These are phyloP conservation scores for Artibeus lituratus DNA, from an alignment of 2,797 vertebrate genomes.

Conservation along the genomic window DNA sequence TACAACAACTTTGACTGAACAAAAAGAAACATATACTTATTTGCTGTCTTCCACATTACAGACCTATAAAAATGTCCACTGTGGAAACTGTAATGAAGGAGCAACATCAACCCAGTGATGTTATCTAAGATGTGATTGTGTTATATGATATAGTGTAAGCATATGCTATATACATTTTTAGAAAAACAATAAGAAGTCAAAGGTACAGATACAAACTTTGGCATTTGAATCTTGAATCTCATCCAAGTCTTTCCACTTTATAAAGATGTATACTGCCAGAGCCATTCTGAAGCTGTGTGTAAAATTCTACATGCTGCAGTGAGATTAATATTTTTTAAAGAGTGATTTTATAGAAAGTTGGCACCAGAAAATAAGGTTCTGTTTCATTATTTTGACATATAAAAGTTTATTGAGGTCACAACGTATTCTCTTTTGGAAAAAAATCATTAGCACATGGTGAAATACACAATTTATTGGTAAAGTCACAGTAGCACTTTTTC, in stretches of 20 bases:
- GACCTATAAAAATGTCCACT: neutral
- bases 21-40: constrained; percentile 5
- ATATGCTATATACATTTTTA: neutral
- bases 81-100: neutral
- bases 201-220: constrained; percentile 71
- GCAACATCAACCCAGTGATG: neutral
- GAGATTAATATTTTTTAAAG: constrained; percentile 77
- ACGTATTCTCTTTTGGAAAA: constrained; percentile 74
- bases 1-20: neutral
- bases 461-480: constrained; percentile 76
- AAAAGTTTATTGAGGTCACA: constrained; percentile 79
- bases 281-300: constrained; percentile 75
- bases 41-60: constrained; percentile 17
- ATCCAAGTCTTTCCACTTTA: constrained; percentile 77
- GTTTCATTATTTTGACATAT: constrained; percentile 81
- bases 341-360: constrained; percentile 83
- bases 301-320: constrained; percentile 79
- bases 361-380: constrained; percentile 82
- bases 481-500: constrained; percentile 80
- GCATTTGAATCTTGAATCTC: constrained; percentile 63
- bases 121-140: neutral
- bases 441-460: constrained; percentile 81
- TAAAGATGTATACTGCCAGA: constrained; percentile 76
- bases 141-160: neutral
- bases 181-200: constrained; percentile 59